These are phyloP conservation scores for Pteronotus mesoamericanus DNA, from an alignment of 2,797 vertebrate genomes.

Conservation along the genomic window DNA sequence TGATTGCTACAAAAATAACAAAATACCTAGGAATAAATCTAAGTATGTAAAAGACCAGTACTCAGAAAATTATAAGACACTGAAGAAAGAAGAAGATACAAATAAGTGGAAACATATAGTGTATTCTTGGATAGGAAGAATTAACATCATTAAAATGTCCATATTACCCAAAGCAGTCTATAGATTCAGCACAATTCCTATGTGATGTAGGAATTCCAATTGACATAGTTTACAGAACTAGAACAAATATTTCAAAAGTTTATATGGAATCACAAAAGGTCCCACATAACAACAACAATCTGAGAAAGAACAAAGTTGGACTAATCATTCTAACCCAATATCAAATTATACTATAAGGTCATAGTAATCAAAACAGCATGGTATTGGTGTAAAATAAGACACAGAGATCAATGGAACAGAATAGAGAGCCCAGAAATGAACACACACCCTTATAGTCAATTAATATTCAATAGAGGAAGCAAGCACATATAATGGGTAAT, in stretches of 20 bases:
- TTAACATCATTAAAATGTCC: background rate
- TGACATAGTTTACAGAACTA: background rate
- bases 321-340: background rate
- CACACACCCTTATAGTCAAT: no score
- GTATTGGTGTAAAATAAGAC: no score
- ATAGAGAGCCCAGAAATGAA: background rate
- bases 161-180: background rate
- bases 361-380: no score
- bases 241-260: background rate
- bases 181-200: background rate
- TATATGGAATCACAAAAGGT: background rate
- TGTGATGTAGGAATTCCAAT: no score
- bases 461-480: background rate
- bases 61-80: background rate
- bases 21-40: background rate
- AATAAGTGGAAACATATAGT: background rate
- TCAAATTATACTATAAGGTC: background rate
- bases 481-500: background rate
- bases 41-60: background rate
- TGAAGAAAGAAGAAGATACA: background rate
- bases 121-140: background rate
- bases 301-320: background rate
- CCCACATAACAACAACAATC: background rate
- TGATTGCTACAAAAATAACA: no score
- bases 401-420: background rate